Conservation (phyloP, 2,113 vertebrate genomes). For the Scomber japonicus region DNA sequence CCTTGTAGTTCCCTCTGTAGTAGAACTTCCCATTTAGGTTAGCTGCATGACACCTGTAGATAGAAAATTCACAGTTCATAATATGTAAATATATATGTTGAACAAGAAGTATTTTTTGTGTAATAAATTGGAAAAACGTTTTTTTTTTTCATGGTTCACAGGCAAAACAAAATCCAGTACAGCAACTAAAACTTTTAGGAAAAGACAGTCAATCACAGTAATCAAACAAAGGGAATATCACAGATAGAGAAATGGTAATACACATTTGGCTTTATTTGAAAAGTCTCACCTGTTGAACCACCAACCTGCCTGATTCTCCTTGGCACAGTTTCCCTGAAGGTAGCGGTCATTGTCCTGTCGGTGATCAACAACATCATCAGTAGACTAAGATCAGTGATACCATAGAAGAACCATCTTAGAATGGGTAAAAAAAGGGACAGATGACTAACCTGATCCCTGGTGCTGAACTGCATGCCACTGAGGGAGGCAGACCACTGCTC, state of each 20-base stretch:
- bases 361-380: background rate
- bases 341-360: constrained; percentile 89
- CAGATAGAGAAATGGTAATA: background rate
- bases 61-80: background rate
- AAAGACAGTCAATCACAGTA: background rate
- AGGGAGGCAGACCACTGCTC: constrained; percentile 90
- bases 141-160: background rate
- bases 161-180: background rate
- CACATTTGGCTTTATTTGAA: background rate
- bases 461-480: constrained; percentile 92
- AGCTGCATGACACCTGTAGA: constrained; percentile 88
- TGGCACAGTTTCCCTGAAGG: constrained; percentile 88
- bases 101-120: too few relatives aligned
- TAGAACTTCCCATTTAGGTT: constrained; percentile 92
- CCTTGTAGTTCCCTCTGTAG: constrained; percentile 86
- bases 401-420: background rate
- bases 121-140: background rate
- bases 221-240: background rate
- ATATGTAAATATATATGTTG: background rate
- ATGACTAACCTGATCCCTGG: constrained; percentile 83
- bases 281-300: constrained; percentile 92
- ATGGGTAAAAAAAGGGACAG: background rate
- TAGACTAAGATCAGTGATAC: background rate
- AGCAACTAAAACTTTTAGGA: background rate
- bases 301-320: constrained; percentile 90